These are phyloP conservation scores for Cataglyphis hispanica DNA, from an alignment of 1,140 invertebrate genomes.

Conservation along the genomic window DNA sequence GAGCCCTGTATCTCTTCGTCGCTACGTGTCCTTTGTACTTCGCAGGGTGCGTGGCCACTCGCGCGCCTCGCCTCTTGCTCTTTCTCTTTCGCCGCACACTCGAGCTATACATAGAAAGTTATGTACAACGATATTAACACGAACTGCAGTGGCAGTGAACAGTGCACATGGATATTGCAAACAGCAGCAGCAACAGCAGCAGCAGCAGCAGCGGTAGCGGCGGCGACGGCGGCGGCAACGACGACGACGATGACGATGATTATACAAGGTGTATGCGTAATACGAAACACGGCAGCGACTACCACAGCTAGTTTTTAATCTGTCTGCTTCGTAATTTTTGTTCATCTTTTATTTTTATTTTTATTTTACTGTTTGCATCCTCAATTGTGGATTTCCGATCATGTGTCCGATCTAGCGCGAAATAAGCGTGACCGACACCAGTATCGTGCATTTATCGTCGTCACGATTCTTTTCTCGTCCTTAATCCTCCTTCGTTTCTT, in stretches of 20 bases:
- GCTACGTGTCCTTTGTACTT: slow-evolving; percentile 54
- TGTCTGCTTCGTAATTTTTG: slow-evolving; percentile 54
- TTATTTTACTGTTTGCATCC: slow-evolving; percentile 9
- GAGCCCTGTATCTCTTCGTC: slow-evolving; percentile 42
- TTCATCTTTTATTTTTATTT: not conserved
- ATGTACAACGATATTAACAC: slow-evolving; percentile 83
- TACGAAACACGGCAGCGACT: slow-evolving; percentile 83
- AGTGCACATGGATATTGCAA: slow-evolving; percentile 86
- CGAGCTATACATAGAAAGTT: slow-evolving; percentile 75
- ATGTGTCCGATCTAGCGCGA: not conserved
- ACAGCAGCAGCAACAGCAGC: slow-evolving; percentile 77
- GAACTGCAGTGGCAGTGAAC: slow-evolving; percentile 86
- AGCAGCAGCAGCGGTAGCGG: slow-evolving; percentile 73
- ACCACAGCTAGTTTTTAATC: slow-evolving; percentile 81
- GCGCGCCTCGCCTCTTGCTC: slow-evolving; percentile 60
- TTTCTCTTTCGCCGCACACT: slow-evolving; percentile 51
- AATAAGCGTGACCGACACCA: not conserved
- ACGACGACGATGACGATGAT: slow-evolving; percentile 47
- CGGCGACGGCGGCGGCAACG: slow-evolving; percentile 21
- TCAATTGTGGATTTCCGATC: not conserved
- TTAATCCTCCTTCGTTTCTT: not conserved
- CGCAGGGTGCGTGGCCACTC: slow-evolving; percentile 53
- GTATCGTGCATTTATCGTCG: not conserved
- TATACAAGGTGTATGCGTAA: slow-evolving; percentile 72
- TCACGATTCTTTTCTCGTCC: not conserved